Base-by-base conservation (phyloP, 2,113 vertebrate species). In the Mesocricetus auratus region DNA sequence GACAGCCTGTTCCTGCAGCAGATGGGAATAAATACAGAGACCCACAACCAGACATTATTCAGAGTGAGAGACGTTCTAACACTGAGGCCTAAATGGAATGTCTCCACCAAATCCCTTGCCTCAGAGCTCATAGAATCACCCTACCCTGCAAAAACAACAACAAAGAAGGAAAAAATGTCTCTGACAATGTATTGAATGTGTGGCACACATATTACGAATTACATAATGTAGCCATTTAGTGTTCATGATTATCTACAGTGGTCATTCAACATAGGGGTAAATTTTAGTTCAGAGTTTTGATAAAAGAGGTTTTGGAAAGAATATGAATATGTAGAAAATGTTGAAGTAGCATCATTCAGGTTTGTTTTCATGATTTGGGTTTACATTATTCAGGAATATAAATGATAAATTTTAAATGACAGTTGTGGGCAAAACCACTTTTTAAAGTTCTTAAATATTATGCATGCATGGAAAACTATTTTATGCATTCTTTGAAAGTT, bases 371-470 rank as follows among this genome's bases (percentile, higher is more conserved):
- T 7, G 88, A 89, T 1, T 94, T 96, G 5, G 60, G 26, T 90
- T 94, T 86, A 15, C 0, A 15, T 85, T 92, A 53, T 83, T 77
- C 91, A 68, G 3, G 1, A 95, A 94, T 97, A 97, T 71, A 39
- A 6, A 77, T n/a, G 11, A 89, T 53, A 85, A 24, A 60, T 0
- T 45, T 86, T 96, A 69, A 71, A 85, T 15, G 78, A 95, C 26
- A 93, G 95, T 91, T 33, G 22, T 92, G 5, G 33, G 3, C 1
- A 31, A 98, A 96, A 96, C 95, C 95, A 83, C 45, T 90, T 95
- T 97, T 77, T 0, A 83, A 96, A 77, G 29, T 91, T 4, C 93
- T 94, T 4, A 58, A 97, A 87, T 97, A 86, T 97, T 97, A 96
- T 74, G 81, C 31, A 97, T 96, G 66, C 21, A 24, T 96, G 97